Base-by-base conservation (phyloP, 1,140 invertebrate genomes). In the Tetramorium parvispinum region DNA sequence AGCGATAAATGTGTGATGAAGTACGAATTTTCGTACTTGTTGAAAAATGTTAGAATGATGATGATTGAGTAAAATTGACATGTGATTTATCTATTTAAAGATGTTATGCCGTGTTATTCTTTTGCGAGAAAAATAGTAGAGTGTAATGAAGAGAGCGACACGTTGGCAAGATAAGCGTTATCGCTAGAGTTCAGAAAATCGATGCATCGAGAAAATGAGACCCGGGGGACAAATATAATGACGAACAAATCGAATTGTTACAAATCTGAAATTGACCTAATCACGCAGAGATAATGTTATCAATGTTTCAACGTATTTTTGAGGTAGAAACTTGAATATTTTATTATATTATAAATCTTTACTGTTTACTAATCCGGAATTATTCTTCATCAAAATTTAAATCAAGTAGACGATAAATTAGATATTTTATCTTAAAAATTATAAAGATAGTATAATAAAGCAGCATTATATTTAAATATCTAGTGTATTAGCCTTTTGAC, bases 251-350 rank as follows among this genome's bases (percentile, higher is more conserved):
- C 16, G 24, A 78, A 78, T 6, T 6, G 43, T 51, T 21, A 27
- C 43, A 68, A 55, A 24, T 53, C 10, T n/a, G 32, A 70, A 81
- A 70, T 70, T 70, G 46, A 70, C 11, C 32, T 32, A 79, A 55
- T 81, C 18, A 63, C 43, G 59, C 57, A 3, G 21, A 3, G 18
- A 51, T 32, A 55, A 51, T 70, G 32, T 27, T 10, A 40, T 0
- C 18, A 10, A 0, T 13, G n/a, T 32, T 46, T 27, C 10, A 61
- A 27, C 1, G 13, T 27, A 27, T 27, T 27, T 0, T 11, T 59
- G 5, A 5, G 2, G 16, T 5, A 32, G 6, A 65, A 49, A 32
- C 5, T 32, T 10, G 1, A 59, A 43, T 61, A 46, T 43, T 49
- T 65, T 65, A 55, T 7, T 7, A n/a, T 2, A 66, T 66, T 37